Percentiles rank a stretch among this genome's conserved stretches.
These are phyloP conservation scores for Brachyptera putata DNA, from an alignment of 2,888 invertebrate genomes.

Conservation along the genomic window DNA sequence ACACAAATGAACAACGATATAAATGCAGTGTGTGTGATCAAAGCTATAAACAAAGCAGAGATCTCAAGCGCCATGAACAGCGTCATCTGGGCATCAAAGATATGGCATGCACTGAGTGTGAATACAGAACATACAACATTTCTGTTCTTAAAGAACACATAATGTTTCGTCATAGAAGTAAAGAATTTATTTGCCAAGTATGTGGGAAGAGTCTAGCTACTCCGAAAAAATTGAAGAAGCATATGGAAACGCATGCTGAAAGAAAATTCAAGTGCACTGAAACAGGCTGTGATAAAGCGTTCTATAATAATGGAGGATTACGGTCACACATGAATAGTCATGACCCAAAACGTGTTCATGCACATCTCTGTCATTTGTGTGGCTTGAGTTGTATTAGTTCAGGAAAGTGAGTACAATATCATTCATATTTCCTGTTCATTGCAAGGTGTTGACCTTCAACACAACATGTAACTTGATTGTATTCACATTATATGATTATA, in stretches of 20 bases:
- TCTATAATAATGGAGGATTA: neutral
- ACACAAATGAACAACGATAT: neutral
- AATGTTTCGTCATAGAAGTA: no score
- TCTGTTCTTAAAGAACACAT: no score
- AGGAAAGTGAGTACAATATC: conserved; percentile 34
- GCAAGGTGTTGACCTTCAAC: no score
- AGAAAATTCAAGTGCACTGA: conserved; percentile 46
- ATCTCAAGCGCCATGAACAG: no score
- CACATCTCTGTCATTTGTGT: neutral
- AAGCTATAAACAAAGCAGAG: neutral
- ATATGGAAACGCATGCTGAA: conserved; percentile 40
- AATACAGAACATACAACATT: no score
- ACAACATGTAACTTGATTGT: no score
- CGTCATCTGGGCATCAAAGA: no score
- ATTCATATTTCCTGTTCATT: no score
- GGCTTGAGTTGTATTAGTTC: neutral
- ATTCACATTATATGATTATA: no score
- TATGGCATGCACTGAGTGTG: no score
- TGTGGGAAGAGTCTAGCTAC: no score
- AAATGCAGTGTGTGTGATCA: neutral
- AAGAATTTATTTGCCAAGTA: no score
- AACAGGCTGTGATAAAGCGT: conserved; percentile 38
- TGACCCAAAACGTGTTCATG: neutral
- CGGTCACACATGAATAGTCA: neutral
- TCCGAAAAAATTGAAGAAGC: conserved; percentile 38